Conservation (phyloP, 2,797 vertebrate species). For the Antrozous pallidus region DNA sequence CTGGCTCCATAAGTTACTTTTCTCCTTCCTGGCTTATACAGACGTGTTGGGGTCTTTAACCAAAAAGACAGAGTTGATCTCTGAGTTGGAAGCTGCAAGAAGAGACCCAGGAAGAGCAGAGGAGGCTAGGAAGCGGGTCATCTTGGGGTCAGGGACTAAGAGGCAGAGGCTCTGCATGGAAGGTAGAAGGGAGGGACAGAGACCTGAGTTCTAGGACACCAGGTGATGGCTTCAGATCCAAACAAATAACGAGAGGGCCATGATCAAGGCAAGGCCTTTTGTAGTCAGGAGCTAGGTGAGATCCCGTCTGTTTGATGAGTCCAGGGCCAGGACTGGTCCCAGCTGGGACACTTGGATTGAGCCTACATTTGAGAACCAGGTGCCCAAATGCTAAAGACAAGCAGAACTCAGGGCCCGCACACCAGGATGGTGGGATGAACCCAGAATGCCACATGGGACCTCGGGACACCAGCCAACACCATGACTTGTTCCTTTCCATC, state of each 20-base stretch:
- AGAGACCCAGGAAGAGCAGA: neutral
- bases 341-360: too few relatives aligned
- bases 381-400: too few relatives aligned
- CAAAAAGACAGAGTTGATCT: neutral
- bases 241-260: too few relatives aligned
- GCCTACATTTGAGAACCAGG: neutral
- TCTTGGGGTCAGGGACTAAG: neutral
- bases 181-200: neutral
- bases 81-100: neutral
- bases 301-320: accelerated
- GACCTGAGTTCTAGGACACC: accelerated
- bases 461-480: accelerated
- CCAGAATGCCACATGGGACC: accelerated
- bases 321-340: neutral
- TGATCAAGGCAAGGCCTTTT: accelerated
- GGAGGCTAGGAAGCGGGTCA: neutral
- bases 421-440: accelerated
- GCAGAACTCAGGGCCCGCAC: neutral
- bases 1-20: neutral
- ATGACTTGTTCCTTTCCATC: neutral
- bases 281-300: accelerated
- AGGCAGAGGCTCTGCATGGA: neutral
- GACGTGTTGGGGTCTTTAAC: accelerated
- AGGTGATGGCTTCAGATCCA: neutral
- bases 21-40: too few relatives aligned